Evolutionary conservation across 2,888 invertebrate species (phyloP).

Genomic region (Megastigmus dorsalis): DNA sequence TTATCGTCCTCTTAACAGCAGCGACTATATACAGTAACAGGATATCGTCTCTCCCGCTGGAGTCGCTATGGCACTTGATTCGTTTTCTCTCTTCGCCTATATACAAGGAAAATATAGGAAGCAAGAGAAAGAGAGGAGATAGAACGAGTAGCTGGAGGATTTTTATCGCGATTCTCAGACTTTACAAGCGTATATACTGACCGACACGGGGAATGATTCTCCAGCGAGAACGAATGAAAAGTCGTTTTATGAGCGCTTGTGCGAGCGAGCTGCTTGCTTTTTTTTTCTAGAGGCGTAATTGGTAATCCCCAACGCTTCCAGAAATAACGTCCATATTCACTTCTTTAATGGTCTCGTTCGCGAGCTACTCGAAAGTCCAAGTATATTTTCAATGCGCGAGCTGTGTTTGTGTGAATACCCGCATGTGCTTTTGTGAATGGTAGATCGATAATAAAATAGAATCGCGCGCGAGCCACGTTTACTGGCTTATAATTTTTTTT

Average conservation of each 20-base stretch:
- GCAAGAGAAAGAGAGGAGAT: background rate
- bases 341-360: background rate
- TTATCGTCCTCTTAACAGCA: background rate
- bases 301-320: background rate
- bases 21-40: background rate
- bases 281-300: background rate
- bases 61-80: too few relatives aligned
- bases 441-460: too few relatives aligned
- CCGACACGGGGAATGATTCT: background rate
- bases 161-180: slow-evolving; percentile 2
- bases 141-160: background rate
- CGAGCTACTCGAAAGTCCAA: background rate
- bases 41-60: too few relatives aligned
- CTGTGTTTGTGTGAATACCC: background rate
- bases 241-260: background rate
- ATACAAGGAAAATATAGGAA: too few relatives aligned
- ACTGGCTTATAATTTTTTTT: too few relatives aligned
- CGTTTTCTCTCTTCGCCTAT: too few relatives aligned
- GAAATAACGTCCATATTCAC: background rate
- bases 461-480: too few relatives aligned
- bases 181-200: background rate
- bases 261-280: too few relatives aligned
- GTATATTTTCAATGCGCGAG: background rate
- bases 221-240: background rate
- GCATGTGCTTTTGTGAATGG: too few relatives aligned